These are phyloP conservation scores for Microcebus murinus DNA, from an alignment of 2,113 vertebrate species.

Conservation along the genomic window DNA sequence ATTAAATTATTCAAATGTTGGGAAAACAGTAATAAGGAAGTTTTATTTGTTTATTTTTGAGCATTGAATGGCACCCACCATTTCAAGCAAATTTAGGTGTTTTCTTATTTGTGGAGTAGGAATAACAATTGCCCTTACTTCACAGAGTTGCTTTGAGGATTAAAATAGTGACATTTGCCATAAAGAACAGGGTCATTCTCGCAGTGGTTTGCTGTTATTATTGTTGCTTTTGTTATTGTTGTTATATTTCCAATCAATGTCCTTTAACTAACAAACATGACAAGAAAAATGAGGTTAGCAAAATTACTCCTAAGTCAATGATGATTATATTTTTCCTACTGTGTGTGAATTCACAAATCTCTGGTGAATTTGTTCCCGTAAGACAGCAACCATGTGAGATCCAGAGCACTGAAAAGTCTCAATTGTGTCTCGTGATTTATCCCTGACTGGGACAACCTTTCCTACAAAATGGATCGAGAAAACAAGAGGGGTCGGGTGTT, in stretches of 20 bases:
- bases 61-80: neutral
- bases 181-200: neutral
- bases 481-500: neutral
- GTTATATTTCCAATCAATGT: neutral
- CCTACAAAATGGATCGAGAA: neutral
- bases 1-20: neutral
- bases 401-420: neutral
- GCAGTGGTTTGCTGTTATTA: neutral
- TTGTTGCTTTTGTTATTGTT: neutral
- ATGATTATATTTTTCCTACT: neutral
- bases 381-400: neutral
- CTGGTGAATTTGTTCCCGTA: neutral
- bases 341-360: slow-evolving; percentile 11
- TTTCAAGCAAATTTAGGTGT: neutral
- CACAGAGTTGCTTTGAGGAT: neutral
- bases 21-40: neutral
- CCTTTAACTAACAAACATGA: neutral
- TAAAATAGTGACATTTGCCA: neutral
- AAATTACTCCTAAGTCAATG: neutral
- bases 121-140: neutral
- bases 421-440: neutral
- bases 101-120: neutral
- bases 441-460: neutral
- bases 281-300: neutral
- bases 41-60: neutral